phyloP scores from a whole-genome alignment of 2,888 invertebrate species.

The Brachycybe producta region DNA sequence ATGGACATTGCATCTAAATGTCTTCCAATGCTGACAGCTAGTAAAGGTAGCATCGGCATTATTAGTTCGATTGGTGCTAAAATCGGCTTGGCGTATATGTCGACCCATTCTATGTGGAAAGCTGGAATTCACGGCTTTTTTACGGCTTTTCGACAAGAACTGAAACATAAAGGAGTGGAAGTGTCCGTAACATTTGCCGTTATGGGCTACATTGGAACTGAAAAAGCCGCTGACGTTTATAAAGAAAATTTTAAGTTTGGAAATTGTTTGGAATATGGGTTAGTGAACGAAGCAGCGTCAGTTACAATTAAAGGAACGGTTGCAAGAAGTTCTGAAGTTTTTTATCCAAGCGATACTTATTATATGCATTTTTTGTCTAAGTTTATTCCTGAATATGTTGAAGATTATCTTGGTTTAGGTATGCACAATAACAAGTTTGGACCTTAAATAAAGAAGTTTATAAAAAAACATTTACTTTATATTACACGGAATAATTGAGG shows the following conservation, averaged over 20 bases:
- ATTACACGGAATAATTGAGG: no score
- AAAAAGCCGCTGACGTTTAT: neutral
- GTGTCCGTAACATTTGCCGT: conserved; percentile 4
- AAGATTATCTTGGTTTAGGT: no score
- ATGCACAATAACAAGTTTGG: no score
- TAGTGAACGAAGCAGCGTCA: conserved; percentile 7
- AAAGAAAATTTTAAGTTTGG: no score
- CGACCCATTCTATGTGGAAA: neutral
- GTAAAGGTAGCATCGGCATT: conserved; percentile 29
- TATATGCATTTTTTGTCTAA: neutral
- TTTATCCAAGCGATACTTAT: neutral
- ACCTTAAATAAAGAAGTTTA: no score
- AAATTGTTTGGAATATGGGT: no score
- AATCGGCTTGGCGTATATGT: neutral
- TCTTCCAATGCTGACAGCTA: conserved; percentile 27
- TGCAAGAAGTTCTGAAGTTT: neutral
- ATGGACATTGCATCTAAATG: conserved; percentile 30
- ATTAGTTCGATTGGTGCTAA: conserved; percentile 30
- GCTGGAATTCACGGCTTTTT: conserved; percentile 8
- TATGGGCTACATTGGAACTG: neutral
- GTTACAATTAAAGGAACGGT: conserved; percentile 5
- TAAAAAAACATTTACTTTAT: no score
- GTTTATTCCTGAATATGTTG: conserved; percentile 1
- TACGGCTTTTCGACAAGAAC: conserved; percentile 5
- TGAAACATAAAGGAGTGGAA: neutral